A percentile compares a stretch with the other conserved stretches of the same genome.
These are phyloP conservation scores for Tapera naevia DNA, from an alignment of 2,797 vertebrate genomes.

Conservation along the genomic window DNA sequence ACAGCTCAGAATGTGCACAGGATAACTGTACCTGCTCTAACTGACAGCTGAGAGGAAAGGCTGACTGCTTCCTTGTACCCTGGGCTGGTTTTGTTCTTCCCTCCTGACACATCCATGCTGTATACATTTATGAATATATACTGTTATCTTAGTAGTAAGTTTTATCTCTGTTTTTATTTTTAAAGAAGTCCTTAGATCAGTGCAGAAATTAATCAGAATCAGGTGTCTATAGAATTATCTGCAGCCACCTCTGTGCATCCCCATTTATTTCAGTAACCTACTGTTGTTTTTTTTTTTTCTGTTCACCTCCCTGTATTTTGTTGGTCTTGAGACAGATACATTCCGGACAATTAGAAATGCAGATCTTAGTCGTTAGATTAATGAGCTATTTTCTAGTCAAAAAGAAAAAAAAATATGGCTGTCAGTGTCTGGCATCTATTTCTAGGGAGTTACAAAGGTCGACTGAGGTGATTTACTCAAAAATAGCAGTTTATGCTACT, in stretches of 20 bases:
- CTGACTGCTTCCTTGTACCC: not conserved
- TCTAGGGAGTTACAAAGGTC: not conserved
- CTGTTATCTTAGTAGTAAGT: not conserved
- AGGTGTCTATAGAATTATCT: not conserved
- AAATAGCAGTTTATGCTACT: not conserved
- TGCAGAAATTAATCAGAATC: not conserved
- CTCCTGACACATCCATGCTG: fast-evolving
- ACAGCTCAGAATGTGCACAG: not conserved
- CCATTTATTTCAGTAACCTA: not conserved
- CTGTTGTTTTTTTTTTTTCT: not conserved
- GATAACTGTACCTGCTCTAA: not conserved
- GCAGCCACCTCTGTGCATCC: not conserved
- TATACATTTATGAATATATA: not conserved
- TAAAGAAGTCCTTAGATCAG: not conserved
- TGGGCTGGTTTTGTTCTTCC: not conserved
- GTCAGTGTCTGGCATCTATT: not conserved
- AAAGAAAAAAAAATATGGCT: not conserved
- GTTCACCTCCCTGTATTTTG: not conserved
- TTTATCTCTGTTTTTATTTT: not conserved
- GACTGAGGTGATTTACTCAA: not conserved
- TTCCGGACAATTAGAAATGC: not conserved
- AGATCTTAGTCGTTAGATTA: not conserved
- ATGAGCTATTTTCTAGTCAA: not conserved
- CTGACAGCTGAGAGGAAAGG: not conserved
- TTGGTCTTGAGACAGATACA: not conserved